phyloP scores from a whole-genome alignment of 2,113 vertebrate genomes.

The Pavo muticus region DNA sequence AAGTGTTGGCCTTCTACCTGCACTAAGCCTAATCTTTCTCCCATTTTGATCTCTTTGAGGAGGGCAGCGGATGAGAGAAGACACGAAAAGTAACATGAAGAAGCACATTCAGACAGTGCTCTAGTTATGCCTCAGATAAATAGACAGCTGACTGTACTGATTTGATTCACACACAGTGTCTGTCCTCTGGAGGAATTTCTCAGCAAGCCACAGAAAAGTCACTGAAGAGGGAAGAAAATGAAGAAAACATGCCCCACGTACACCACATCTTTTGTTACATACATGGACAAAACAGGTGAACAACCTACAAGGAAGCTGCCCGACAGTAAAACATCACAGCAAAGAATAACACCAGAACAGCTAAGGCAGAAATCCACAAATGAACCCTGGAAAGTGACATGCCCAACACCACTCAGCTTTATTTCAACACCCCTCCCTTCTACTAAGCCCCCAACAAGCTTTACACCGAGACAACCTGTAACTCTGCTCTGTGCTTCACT shows the following conservation, averaged over 20 bases:
- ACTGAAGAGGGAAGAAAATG: not conserved
- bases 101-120: not conserved
- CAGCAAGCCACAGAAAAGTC: not conserved
- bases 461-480: not conserved
- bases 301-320: not conserved
- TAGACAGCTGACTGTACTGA: not conserved
- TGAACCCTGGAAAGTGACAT: not conserved
- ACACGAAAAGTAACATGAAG: not conserved
- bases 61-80: not conserved
- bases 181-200: not conserved
- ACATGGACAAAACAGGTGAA: not conserved
- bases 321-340: not conserved
- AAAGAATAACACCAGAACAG: not conserved
- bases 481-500: not conserved
- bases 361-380: not conserved
- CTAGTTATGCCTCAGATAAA: not conserved
- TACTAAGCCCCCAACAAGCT: not conserved
- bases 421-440: not conserved
- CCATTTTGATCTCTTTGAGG: not conserved
- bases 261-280: not conserved
- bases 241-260: fast-evolving
- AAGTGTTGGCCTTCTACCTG: fast-evolving
- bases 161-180: not conserved
- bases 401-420: not conserved
- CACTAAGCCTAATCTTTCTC: not conserved